Evolutionary conservation across 2,113 vertebrate genomes (phyloP).

Genomic region (Parus major): DNA sequence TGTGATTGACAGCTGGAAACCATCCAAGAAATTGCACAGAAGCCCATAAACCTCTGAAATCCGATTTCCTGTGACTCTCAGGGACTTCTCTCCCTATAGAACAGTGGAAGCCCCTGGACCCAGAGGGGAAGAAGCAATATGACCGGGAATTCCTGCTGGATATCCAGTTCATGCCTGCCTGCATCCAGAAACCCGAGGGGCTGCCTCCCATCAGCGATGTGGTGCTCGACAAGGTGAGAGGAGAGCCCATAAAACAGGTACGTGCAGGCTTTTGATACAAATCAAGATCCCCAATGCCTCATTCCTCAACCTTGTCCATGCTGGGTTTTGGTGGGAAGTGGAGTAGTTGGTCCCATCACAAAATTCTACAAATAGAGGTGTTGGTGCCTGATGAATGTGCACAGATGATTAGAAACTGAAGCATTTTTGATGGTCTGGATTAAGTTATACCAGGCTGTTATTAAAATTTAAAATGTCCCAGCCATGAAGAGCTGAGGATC

Average conservation of each 20-base stretch:
- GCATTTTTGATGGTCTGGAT: neutral
- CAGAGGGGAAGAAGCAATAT: conserved; percentile 90
- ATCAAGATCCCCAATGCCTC: neutral
- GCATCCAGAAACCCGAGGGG: conserved; percentile 91
- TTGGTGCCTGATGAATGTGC: neutral
- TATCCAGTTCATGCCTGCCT: conserved; percentile 94
- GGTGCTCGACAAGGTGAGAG: conserved; percentile 93
- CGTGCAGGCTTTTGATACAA: accelerated
- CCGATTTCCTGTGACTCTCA: neutral
- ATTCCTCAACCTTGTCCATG: accelerated
- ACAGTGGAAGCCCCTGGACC: conserved; percentile 77
- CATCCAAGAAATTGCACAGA: neutral
- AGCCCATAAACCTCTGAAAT: neutral
- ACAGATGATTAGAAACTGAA: neutral
- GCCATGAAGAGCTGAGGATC: neutral
- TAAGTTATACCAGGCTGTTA: neutral
- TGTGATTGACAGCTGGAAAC: accelerated
- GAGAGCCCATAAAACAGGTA: conserved; percentile 61
- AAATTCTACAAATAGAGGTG: neutral
- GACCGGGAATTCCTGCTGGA: conserved; percentile 89
- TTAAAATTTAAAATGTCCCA: neutral
- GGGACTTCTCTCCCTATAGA: conserved; percentile 58
- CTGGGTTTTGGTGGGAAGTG: neutral
- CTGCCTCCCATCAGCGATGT: conserved; percentile 95
- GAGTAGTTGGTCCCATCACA: neutral